Evolutionary conservation across 1,140 invertebrate species (phyloP).

Genomic region (Brachionus paranguensis): DNA sequence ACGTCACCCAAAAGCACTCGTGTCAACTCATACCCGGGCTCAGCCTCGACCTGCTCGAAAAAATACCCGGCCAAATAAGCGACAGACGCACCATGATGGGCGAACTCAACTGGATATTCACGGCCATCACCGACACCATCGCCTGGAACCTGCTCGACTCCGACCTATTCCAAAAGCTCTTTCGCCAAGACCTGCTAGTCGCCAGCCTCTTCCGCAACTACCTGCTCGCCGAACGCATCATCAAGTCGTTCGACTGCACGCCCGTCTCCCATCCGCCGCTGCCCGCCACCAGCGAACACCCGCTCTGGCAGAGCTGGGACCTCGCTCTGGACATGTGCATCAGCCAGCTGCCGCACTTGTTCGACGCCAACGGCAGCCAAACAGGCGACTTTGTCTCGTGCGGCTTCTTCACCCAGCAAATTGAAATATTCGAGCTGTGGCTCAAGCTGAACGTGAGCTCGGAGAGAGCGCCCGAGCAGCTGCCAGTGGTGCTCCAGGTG

Average conservation of each 20-base stretch:
- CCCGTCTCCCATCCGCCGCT: conserved; percentile 82
- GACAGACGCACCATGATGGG: conserved; percentile 94
- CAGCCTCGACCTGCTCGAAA: conserved; percentile 44
- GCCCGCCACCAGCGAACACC: conserved; percentile 70
- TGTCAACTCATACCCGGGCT: conserved; percentile 55
- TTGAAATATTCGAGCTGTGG: conserved; percentile 36
- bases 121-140: conserved; percentile 98
- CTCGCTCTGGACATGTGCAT: conserved; percentile 86
- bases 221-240: conserved; percentile 87
- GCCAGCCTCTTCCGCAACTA: conserved; percentile 96
- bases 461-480: conserved; percentile 69
- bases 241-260: conserved; percentile 89
- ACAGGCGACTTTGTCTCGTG: background rate
- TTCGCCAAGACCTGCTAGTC: conserved; percentile 86
- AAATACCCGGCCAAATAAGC: conserved; percentile 84
- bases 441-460: background rate
- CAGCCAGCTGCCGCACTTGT: conserved; percentile 68
- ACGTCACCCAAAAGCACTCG: conserved; percentile 5
- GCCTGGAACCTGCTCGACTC: conserved; percentile 91
- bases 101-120: conserved; percentile 99
- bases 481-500: conserved; percentile 85
- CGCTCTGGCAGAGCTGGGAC: conserved; percentile 84
- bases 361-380: background rate
- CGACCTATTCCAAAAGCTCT: conserved; percentile 89
- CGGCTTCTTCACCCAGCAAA: conserved; percentile 35